Evolutionary conservation across 2,797 vertebrate genomes (phyloP), one percentile per base, ranked within the genome.

Genomic region (Zenarchopterus dispar): DNA sequence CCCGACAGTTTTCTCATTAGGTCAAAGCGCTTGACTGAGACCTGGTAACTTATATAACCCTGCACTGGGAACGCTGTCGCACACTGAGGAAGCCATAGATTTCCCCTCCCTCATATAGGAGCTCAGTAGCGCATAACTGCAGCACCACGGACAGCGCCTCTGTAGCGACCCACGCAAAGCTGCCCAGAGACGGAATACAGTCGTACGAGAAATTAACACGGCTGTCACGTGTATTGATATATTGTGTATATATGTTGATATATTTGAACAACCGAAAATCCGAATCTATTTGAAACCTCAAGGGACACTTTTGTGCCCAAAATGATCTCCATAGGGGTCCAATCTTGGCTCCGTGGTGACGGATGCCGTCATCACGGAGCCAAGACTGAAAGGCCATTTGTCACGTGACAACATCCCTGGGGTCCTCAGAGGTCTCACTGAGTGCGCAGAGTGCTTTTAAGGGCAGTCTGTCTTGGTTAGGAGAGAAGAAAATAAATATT

Each of bases 61-160:
- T 23, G 15, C 4, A 41, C 0, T 16, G 47, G 26, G 3, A 8
- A 9, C 13, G 9, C 36, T 24, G 1, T 19, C 22, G 28, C 9
- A 43, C 49, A 55, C 47, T 43, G 49, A 33, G 10, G 18, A 13
- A 42, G 52, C 49, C 51, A 6, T 49, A 59, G 43, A 26, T 44
- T 18, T 22, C 49, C 47, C 50, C 59, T 52, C 69, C 63, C 68
- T 52, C 61, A 16, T 33, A 22, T 28, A 24, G 42, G 50, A 46
- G 47, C 41, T 50, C 17, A 19, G 44, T 60, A 65, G 62, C 59
- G 65, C 70, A 80, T 10, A 64, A n/a, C 75, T 86, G 80, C 84
- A 84, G 86, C 78, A 89, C 84, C 83, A 77, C 13, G 80, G 85
- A 89, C 81, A 89, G 85, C 72, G 67, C 70, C 72, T 70, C 31